phyloP scores from a whole-genome alignment of 1,140 invertebrate genomes.

The Aleiodes sp. region DNA sequence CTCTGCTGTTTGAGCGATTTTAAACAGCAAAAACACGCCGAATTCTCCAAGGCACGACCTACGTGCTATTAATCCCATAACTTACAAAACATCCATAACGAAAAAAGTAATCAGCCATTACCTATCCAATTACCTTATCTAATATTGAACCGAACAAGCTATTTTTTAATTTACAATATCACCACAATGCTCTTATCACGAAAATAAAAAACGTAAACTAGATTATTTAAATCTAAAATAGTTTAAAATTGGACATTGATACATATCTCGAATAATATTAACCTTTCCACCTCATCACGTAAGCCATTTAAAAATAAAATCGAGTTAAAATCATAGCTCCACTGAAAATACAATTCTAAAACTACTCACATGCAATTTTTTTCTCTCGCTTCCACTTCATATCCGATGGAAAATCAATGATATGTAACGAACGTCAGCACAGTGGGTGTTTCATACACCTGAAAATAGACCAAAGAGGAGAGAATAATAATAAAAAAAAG shows the following conservation, averaged over 20 bases:
- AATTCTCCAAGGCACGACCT: too few species aligned
- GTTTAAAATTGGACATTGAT: neutral
- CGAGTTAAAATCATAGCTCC: neutral
- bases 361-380: conserved; percentile 8
- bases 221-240: neutral
- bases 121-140: too few species aligned
- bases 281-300: neutral
- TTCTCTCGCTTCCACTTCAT: conserved; percentile 3
- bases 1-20: too few species aligned
- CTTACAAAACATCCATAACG: too few species aligned
- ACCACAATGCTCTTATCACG: too few species aligned
- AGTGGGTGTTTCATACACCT: neutral
- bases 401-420: conserved; percentile 14
- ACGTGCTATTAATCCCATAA: too few species aligned
- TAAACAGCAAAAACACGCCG: too few species aligned
- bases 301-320: neutral
- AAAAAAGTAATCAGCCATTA: too few species aligned
- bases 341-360: conserved; percentile 11
- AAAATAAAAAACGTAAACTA: too few species aligned
- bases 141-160: too few species aligned
- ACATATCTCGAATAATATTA: neutral
- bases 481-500: too few species aligned
- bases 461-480: neutral
- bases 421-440: neutral
- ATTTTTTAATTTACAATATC: too few species aligned